Evolutionary conservation across 2,888 invertebrate genomes (phyloP).

Genomic region (Drepana falcataria): DNA sequence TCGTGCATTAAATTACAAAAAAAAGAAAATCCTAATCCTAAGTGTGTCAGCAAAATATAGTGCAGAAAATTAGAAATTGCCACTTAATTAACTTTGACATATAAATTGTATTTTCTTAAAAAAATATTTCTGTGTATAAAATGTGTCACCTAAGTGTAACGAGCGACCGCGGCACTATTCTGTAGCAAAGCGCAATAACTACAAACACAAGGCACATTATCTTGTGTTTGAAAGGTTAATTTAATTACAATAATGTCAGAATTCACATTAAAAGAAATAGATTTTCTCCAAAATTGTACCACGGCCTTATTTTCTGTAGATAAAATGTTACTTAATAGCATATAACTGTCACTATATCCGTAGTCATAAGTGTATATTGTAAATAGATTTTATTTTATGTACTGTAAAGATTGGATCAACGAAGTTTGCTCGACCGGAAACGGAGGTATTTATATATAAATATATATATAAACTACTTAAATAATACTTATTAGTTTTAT

Average conservation of each 20-base stretch:
- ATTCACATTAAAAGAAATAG: slow-evolving; percentile 7
- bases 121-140: slow-evolving; percentile 78
- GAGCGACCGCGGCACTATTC: slow-evolving; percentile 47
- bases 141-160: slow-evolving; percentile 73
- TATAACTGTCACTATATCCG: slow-evolving; percentile 66
- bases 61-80: slow-evolving; percentile 75
- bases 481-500: slow-evolving; percentile 67
- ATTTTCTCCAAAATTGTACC: slow-evolving; percentile 43
- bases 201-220: slow-evolving; percentile 12
- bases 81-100: slow-evolving; percentile 74
- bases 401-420: slow-evolving; percentile 66
- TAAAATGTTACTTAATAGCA: slow-evolving; percentile 68
- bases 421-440: slow-evolving; percentile 57
- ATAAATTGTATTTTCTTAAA: slow-evolving; percentile 70
- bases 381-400: slow-evolving; percentile 68
- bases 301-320: slow-evolving; percentile 61
- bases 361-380: slow-evolving; percentile 72
- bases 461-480: slow-evolving; percentile 40
- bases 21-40: slow-evolving; percentile 61
- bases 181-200: slow-evolving; percentile 29
- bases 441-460: slow-evolving; percentile 16
- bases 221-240: background rate
- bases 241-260: slow-evolving; percentile 6
- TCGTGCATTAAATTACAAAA: slow-evolving; percentile 75
- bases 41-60: slow-evolving; percentile 77